Evolutionary conservation across 37 sponge, comb jelly and placozoan species (phyloP), one percentile per base, ranked within the genome.

Genomic region (Corticium candelabrum): DNA sequence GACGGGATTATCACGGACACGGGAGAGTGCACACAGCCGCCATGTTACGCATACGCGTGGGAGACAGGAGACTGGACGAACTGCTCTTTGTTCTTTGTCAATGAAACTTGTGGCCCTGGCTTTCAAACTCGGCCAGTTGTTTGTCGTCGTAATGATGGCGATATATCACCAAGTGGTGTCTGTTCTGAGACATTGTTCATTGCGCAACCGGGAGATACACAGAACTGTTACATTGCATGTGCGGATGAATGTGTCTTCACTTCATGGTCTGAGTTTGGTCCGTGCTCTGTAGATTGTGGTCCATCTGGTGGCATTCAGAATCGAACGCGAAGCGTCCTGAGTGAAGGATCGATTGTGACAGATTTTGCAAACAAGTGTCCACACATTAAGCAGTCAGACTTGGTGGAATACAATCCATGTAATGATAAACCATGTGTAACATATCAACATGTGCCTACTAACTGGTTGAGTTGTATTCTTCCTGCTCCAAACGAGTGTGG

Each of bases 31-130:
- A 21, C 11, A 11, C 15, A 50, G 15, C 62, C 62, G 62, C 62
- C 62, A 27, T 50, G 62, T 21, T 50, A 50, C 62, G 62, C 62
- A 21, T 50, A 50, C 62, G 62, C 62, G 62, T 50, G 62, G 62
- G 11, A 11, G 62, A 50, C 62, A 21, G 21, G 15, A 21, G 62
- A 11, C 15, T 50, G 62, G 62, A 27, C 62, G 62, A 21, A 50
- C 11, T 50, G 62, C 62, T 21, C 11, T 11, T 21, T 50, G 15
- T 11, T 50, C 62, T 11, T 27, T 21, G 62, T 50, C 62, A 50
- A 21, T 50, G 11, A 11, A 21, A 50, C 62, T 11, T 50, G 62
- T 21, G 62, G 62, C 11, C 62, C 62, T 11, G 62, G 62, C 11
- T 50, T 50, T 50, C 62, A 21, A 27, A 50, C 62, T 11, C 62